phyloP scores from a whole-genome alignment of 2,113 vertebrate genomes.

The Columba janthina region DNA sequence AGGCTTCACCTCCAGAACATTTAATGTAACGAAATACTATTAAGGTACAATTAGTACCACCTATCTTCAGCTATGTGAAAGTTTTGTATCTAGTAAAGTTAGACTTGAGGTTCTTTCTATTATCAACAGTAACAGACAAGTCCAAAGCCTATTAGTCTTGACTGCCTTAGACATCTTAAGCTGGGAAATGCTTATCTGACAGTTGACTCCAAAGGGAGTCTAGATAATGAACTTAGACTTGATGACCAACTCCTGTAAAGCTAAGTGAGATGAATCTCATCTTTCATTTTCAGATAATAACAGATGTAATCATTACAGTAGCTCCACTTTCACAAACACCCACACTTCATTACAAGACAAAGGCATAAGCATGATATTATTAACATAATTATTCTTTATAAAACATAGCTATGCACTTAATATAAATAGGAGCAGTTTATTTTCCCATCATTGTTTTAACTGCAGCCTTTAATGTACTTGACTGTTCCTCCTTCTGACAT shows the following conservation, averaged over 20 bases:
- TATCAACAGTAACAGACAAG: not conserved
- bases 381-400: not conserved
- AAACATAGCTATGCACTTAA: not conserved
- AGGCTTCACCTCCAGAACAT: not conserved
- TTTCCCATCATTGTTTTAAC: not conserved
- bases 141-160: not conserved
- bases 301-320: not conserved
- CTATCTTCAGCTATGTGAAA: not conserved
- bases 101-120: not conserved
- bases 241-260: not conserved
- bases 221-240: not conserved
- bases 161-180: not conserved
- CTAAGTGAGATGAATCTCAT: not conserved
- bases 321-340: constrained; percentile 1
- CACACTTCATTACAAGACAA: not conserved
- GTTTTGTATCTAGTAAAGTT: not conserved
- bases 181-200: not conserved
- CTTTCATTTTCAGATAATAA: constrained; percentile 1
- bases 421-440: not conserved
- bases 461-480: not conserved
- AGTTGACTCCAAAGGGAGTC: not conserved
- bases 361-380: not conserved
- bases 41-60: not conserved
- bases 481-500: not conserved
- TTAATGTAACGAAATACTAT: not conserved